Evolutionary conservation across 2,113 vertebrate species (phyloP).

Genomic region (Tragulus kanchil): DNA sequence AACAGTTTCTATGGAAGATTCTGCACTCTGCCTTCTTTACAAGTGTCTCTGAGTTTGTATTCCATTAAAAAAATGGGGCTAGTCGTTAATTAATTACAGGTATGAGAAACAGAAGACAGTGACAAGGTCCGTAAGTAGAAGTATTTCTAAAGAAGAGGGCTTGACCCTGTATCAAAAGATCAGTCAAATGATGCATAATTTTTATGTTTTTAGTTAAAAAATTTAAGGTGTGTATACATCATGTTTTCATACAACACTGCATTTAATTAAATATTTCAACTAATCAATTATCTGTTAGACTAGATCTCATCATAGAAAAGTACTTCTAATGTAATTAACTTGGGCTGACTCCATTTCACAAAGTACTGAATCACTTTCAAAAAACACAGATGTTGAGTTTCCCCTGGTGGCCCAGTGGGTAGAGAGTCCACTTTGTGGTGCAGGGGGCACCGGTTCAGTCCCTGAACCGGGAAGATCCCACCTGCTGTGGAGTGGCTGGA

Average conservation of each 20-base stretch:
- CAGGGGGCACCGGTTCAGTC: no score
- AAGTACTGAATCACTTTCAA: neutral
- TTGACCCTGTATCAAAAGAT: neutral
- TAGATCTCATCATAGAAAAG: neutral
- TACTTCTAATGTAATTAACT: neutral
- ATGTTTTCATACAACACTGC: neutral
- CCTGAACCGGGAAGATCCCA: no score
- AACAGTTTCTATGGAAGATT: neutral
- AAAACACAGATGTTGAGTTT: neutral
- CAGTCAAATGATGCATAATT: neutral
- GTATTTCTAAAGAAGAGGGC: neutral
- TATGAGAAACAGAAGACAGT: neutral
- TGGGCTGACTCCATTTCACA: neutral
- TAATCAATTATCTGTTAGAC: neutral
- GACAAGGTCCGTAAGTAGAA: neutral
- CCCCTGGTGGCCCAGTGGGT: no score
- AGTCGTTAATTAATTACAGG: neutral
- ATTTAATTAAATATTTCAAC: neutral
- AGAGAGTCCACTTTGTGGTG: no score
- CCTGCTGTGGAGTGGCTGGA: no score
- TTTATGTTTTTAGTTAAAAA: neutral
- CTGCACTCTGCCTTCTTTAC: neutral
- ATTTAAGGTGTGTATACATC: neutral
- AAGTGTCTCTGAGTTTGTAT: neutral
- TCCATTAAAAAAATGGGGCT: neutral